Evolutionary conservation across 2,113 vertebrate species (phyloP).

Genomic region (Oreamnos americanus): DNA sequence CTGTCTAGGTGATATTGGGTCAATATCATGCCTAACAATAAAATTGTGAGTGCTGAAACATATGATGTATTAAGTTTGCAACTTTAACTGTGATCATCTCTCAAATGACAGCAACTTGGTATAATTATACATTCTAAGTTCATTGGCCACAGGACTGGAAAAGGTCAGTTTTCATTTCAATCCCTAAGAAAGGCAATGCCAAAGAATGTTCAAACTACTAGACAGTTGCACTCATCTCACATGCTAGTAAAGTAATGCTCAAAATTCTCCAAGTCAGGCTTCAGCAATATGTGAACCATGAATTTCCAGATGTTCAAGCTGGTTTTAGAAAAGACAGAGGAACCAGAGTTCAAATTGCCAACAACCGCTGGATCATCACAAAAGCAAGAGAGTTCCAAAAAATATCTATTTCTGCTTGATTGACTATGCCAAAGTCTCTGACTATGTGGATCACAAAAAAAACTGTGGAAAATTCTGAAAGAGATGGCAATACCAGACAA

Average conservation of each 20-base stretch:
- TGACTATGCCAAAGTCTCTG: not conserved
- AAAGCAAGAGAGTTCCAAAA: not conserved
- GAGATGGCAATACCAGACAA: too few relatives aligned
- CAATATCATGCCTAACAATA: not conserved
- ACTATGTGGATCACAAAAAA: not conserved
- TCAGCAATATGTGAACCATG: not conserved
- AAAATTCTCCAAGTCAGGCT: not conserved
- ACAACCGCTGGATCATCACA: rapidly evolving
- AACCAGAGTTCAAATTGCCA: not conserved
- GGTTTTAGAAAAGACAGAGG: not conserved
- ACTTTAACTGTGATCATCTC: not conserved
- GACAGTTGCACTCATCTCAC: rapidly evolving
- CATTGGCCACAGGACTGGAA: not conserved
- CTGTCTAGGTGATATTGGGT: not conserved
- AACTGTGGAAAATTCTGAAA: not conserved
- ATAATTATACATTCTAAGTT: not conserved
- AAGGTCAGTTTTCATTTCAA: not conserved
- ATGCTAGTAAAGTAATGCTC: not conserved
- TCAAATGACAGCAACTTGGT: not conserved
- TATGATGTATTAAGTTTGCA: not conserved
- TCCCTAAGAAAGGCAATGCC: not conserved
- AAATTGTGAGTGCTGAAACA: not conserved
- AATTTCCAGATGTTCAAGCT: not conserved
- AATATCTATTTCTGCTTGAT: not conserved
- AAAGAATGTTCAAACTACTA: not conserved